Base-by-base conservation (phyloP, 2,797 vertebrate genomes). In the Lepilemur septentrionalis region DNA sequence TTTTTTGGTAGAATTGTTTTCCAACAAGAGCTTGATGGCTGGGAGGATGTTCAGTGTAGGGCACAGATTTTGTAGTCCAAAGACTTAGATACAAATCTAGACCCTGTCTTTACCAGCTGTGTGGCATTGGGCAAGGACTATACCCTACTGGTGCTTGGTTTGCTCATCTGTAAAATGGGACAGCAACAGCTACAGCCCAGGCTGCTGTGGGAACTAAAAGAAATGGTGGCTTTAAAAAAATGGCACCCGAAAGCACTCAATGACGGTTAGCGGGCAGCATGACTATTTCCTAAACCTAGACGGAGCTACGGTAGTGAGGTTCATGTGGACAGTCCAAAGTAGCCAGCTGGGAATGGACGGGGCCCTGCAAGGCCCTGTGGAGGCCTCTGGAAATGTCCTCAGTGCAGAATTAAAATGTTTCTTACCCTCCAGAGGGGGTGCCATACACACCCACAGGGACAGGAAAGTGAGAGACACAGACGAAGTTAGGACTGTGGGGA, bases 191-290 rank as follows among this genome's bases (percentile, higher is more conserved):
- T 4, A 43, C 9, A 50, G 67, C 73, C 32, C 4, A 57, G n/a
- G 43, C 38, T 52, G 28, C n/a, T 11, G 17, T 63, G 67, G 14
- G 65, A 92, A 35, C 25, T 38, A 15, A 55, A 4, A 46, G 43
- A 70, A 18, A 50, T 13, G 20, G 67, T 7, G 41, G 55, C 14
- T 89, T 18, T 57, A 57, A 73, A 52, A 88, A 30, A 22, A 18
- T 0, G 13, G 50, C 9, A 38, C 17, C 0, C 0, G 1, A 41
- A 25, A n/a, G 18, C 38, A 2, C 38, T 79, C 28, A 15, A 5
- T 28, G 65, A 50, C 17, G 2, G 38, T 4, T 10, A 28, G 43
- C 3, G 4, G 41, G 11, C 13, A 0, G 30, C 23, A 10, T 38
- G 25, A 52, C 35, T 8, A 0, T 85, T 72, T 4, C 75, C 73